Conservation (phyloP, 2,113 vertebrate species). For the Xyliphius kryptos region DNA sequence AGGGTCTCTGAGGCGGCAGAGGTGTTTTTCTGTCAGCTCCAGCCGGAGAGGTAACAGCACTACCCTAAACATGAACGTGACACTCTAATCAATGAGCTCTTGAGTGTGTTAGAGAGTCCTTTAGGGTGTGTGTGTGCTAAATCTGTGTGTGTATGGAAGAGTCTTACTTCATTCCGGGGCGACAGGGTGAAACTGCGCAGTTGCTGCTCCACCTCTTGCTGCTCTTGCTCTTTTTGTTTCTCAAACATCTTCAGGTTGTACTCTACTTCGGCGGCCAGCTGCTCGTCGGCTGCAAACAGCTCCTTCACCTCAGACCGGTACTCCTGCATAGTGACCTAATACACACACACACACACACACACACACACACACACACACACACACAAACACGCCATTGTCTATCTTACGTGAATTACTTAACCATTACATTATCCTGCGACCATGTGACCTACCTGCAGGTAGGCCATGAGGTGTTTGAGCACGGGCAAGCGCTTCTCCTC, state of each 20-base stretch:
- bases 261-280: conserved; percentile 84
- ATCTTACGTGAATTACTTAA: too few species aligned
- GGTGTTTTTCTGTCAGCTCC: conserved; percentile 38
- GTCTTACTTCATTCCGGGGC: conserved; percentile 13
- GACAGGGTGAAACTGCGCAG: conserved; percentile 41
- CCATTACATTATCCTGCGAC: too few species aligned
- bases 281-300: conserved; percentile 81
- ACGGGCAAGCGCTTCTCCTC: conserved; percentile 81
- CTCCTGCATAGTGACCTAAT: conserved; percentile 87
- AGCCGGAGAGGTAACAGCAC: conserved; percentile 24
- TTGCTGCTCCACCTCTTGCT: conserved; percentile 54
- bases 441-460: conserved; percentile 73
- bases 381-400: too few species aligned
- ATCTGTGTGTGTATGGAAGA: not conserved
- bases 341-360: conserved; percentile 11
- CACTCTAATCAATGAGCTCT: too few species aligned
- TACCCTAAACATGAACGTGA: too few species aligned
- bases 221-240: conserved; percentile 60
- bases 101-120: too few species aligned
- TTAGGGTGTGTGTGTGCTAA: conserved; percentile 2
- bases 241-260: conserved; percentile 81
- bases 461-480: conserved; percentile 82
- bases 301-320: conserved; percentile 83
- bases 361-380: too few species aligned
- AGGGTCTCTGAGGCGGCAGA: conserved; percentile 12